phyloP scores from a whole-genome alignment of 1,140 invertebrate genomes.

The Calephelis nemesis region DNA sequence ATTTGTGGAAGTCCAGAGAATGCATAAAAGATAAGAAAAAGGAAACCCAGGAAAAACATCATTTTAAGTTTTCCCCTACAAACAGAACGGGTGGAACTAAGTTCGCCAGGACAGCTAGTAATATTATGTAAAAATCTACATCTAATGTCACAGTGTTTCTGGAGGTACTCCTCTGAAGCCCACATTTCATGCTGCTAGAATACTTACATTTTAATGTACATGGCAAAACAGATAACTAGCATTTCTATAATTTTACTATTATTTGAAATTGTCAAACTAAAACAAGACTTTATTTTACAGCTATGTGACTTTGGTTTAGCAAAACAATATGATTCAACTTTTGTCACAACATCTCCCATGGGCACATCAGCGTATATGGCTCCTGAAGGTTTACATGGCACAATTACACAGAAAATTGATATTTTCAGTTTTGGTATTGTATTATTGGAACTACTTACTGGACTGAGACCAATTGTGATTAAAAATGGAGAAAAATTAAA shows the following conservation, averaged over 20 bases:
- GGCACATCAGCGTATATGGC: constrained; percentile 89
- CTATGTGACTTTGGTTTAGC: constrained; percentile 88
- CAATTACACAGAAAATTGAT: constrained; percentile 87
- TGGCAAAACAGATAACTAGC: too few relatives aligned
- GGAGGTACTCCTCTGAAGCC: too few relatives aligned
- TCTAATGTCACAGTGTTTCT: too few relatives aligned
- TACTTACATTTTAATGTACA: constrained; percentile 17
- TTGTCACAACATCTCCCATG: constrained; percentile 79
- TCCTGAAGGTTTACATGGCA: constrained; percentile 85
- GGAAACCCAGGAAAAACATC: too few relatives aligned
- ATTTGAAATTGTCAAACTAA: neutral
- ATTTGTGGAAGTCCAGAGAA: neutral
- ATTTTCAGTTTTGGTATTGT: constrained; percentile 89
- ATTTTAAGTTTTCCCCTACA: too few relatives aligned
- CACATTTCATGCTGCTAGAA: too few relatives aligned
- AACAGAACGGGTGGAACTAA: too few relatives aligned
- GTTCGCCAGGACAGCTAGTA: too few relatives aligned
- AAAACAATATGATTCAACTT: constrained; percentile 77
- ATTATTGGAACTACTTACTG: constrained; percentile 85
- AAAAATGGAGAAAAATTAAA: constrained; percentile 49
- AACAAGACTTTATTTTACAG: constrained; percentile 59
- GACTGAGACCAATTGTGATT: constrained; percentile 81
- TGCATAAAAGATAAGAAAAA: neutral
- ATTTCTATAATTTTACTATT: neutral
- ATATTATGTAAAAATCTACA: too few relatives aligned